Base-by-base conservation (phyloP, 2,797 vertebrate genomes). In the Poeciliopsis infans region DNA sequence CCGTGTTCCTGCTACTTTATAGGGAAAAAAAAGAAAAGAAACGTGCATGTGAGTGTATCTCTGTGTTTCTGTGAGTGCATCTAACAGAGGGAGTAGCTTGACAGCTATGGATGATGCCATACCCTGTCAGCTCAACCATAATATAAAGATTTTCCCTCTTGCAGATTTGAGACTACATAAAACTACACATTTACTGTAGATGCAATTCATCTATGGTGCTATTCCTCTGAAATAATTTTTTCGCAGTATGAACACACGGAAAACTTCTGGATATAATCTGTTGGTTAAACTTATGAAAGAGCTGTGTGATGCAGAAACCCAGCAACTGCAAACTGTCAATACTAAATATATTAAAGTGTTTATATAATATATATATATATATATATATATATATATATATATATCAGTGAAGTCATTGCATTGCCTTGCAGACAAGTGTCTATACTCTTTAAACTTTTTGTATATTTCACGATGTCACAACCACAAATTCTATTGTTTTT, bases 21-120 rank as follows among this genome's bases (percentile, higher is more conserved):
- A 47, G 47, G 16, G 23, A 23, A 64, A 47, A 7, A 90, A 91
- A 46, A 36, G 2, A 88, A 92, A 90, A 92, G 91, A 7, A 64
- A 33, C 59, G 1, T 66, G 20, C 91, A 88, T 84, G 88, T 88
- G 31, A 47, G 31, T 68, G 47, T 53, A 43, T 15, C 11, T 45
- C 5, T 25, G 70, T 64, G 53, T 39, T 59, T 39, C 55, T 72
- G 45, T 61, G 47, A 47, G 49, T 28, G 18, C 28, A 15, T 36
- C 39, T 46, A 72, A 41, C 25, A 28, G 13, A 18, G 55, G 43
- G 71, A n/a, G 31, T 51, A 13, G 55, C 46, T 70, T 75, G 79
- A 39, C 73, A 75, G 68, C 33, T 46, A 72, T 66, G 36, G 69
- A 76, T 72, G 74, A 71, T 75, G 41, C 72, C 64, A 55, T 57